Percentiles rank a stretch among this genome's conserved stretches.
phyloP scores from a whole-genome alignment of 2,797 vertebrate species.

The Fistularia commersonii region DNA sequence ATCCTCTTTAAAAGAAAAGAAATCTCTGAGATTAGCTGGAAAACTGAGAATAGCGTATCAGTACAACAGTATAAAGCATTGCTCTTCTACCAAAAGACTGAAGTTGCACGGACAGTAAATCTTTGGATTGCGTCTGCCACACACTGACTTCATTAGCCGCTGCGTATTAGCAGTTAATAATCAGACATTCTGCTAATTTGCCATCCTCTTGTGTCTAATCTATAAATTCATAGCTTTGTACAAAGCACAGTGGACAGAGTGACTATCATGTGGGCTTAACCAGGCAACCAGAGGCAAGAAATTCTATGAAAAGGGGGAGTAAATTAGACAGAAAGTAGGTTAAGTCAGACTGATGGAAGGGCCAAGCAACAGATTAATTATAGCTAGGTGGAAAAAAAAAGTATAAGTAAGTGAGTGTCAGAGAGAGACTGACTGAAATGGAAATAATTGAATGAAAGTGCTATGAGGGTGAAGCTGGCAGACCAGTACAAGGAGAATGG shows the following conservation, averaged over 20 bases:
- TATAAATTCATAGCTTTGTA: conserved; percentile 39
- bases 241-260: conserved; percentile 42
- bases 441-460: conserved; percentile 26
- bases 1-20: no score
- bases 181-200: conserved; percentile 54
- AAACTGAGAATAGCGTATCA: no score
- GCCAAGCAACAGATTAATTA: conserved; percentile 71
- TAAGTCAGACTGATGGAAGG: conserved; percentile 69
- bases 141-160: conserved; percentile 54
- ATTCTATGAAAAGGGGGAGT: conserved; percentile 28
- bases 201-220: conserved; percentile 39
- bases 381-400: conserved; percentile 43
- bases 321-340: conserved; percentile 69
- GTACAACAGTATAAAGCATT: no score
- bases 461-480: conserved; percentile 29
- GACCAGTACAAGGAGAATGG: conserved; percentile 31
- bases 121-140: conserved; percentile 41
- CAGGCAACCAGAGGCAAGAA: conserved; percentile 36
- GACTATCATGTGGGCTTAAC: conserved; percentile 59
- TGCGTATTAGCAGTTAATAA: conserved; percentile 34
- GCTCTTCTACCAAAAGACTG: no score
- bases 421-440: conserved; percentile 14
- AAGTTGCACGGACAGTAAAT: conserved; percentile 39
- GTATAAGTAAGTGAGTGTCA: conserved; percentile 31
- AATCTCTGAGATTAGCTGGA: no score